Base-by-base conservation (phyloP, 2,888 invertebrate species). In the Sphaerophoria taeniata region DNA sequence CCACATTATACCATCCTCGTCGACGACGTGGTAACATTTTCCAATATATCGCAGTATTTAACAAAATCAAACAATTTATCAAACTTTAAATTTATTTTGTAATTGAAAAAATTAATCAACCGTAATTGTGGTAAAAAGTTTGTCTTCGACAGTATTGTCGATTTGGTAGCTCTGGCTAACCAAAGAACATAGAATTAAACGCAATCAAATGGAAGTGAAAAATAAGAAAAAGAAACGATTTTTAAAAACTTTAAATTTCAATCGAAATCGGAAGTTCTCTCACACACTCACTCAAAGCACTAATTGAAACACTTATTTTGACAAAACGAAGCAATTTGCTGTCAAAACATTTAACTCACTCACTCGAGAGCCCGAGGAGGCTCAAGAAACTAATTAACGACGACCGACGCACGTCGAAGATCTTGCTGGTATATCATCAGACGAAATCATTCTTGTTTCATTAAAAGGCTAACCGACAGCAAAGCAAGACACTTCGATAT, bases 1-100 rank as follows among this genome's bases (percentile, higher is more conserved):
- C 90, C 89, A 92, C 91, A 88, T 91, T 89, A 87, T 91, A 91
- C 87, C 90, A 89, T 79, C 91, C 90, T 87, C 91, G 90, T 80
- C 92, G 92, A 80, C 91, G 91, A 71, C 92, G 91, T 80, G 91
- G 89, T 85, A 91, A 81, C 91, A 91, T 91, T 87, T 88, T 77
- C 5, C 63, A 67, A 55, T 55, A 24, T 24, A 16, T 16, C 24
- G 11, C 39, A 47, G 16, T n/a, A 14, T 53, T 67, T 1, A 33
- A 43, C 9, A 47, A 34, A 65, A 49, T 14, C 31, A 45, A 16
- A 9, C 12, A 43, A 43, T 11, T 11, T 11, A 43, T 12, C 12
- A 9, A 43, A 36, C 16, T 43, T 39, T 16, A 14, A 67, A 49
- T 6, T 0, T 24, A 24, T 12, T 16, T 67, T 47, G 31, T 34